phyloP scores from a whole-genome alignment of 2,113 vertebrate genomes.

The Cyanistes caeruleus region DNA sequence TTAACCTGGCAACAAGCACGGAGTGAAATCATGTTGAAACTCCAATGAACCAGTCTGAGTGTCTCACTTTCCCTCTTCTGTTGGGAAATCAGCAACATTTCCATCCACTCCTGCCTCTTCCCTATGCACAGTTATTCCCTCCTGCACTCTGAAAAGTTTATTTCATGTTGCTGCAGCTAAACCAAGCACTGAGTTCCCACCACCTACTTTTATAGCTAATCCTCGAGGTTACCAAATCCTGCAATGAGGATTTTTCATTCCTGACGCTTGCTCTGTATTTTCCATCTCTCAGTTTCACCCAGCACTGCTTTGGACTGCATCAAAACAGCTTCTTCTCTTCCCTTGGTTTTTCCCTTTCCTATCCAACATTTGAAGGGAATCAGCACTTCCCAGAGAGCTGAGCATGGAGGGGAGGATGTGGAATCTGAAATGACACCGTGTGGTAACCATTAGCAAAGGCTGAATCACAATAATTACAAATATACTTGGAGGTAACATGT shows the following conservation, averaged over 20 bases:
- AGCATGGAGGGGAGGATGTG: not conserved
- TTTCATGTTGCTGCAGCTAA: not conserved
- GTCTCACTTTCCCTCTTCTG: not conserved
- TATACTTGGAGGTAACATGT: not conserved
- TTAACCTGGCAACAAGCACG: not conserved
- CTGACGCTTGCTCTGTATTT: not conserved
- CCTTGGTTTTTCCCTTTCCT: not conserved
- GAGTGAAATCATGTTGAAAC: not conserved
- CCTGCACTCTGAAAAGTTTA: not conserved
- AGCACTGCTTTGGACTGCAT: not conserved
- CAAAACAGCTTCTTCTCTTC: not conserved
- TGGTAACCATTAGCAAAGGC: not conserved
- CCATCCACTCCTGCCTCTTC: not conserved
- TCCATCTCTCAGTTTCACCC: slow-evolving; percentile 22
- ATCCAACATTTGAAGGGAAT: not conserved
- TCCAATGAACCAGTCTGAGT: not conserved
- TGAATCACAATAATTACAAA: not conserved
- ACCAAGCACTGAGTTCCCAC: not conserved
- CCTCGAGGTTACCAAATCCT: not conserved
- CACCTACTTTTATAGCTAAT: not conserved
- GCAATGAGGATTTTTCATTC: not conserved
- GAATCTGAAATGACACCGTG: not conserved
- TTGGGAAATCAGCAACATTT: not conserved
- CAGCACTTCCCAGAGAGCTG: not conserved
- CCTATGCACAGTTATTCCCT: not conserved